Conservation (phyloP, 2,888 invertebrate species). For the Actias luna region DNA sequence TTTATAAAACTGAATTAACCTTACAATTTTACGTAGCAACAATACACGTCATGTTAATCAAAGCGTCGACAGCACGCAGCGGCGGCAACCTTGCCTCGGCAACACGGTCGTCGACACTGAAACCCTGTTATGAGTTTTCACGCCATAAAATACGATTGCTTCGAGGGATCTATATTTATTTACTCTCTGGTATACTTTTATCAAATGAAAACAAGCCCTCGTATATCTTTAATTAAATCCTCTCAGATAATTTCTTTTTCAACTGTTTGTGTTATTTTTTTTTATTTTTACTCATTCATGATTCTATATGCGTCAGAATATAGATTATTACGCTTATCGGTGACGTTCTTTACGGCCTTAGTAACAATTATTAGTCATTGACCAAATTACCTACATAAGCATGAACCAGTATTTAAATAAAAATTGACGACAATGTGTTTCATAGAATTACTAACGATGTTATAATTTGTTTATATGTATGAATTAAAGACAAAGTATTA, state of each 20-base stretch:
- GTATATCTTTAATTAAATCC: neutral
- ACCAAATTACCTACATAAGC: too few species aligned
- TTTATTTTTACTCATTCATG: too few species aligned
- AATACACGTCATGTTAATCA: slow-evolving; percentile 7
- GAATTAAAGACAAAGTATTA: too few species aligned
- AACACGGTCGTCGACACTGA: slow-evolving; percentile 33
- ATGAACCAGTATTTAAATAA: too few species aligned
- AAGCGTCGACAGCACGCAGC: neutral
- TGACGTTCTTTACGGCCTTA: too few species aligned
- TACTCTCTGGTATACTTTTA: neutral
- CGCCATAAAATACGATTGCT: slow-evolving; percentile 2
- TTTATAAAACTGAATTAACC: neutral
- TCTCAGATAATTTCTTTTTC: neutral
- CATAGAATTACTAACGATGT: too few species aligned
- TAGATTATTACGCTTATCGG: too few species aligned
- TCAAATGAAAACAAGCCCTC: neutral
- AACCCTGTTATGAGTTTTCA: slow-evolving; percentile 19
- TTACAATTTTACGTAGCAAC: slow-evolving; percentile 11
- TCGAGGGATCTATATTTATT: neutral
- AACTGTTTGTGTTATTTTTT: too few species aligned
- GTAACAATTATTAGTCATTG: too few species aligned
- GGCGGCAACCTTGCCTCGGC: slow-evolving; percentile 30
- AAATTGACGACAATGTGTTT: too few species aligned
- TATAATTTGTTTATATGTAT: too few species aligned
- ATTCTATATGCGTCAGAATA: too few species aligned